Percentiles rank a stretch among this genome's conserved stretches.
Conservation (phyloP, 2,113 vertebrate genomes). For the Melanerpes aurifrons region DNA sequence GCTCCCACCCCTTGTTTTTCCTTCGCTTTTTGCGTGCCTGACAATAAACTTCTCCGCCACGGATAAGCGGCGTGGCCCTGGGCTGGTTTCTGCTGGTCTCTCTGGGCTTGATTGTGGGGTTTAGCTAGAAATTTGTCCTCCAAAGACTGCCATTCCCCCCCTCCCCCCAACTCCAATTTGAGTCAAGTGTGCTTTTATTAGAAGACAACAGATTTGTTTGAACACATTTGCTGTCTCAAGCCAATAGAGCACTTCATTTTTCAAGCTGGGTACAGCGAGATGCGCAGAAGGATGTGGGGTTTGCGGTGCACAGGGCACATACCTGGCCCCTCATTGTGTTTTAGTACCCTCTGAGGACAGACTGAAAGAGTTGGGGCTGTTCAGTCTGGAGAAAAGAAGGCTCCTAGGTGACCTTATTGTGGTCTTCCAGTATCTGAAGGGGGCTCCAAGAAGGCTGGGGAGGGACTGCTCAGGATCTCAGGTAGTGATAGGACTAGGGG, state of each 20-base stretch:
- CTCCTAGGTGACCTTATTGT: too few relatives aligned
- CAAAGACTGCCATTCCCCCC: not conserved
- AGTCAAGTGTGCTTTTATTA: rapidly evolving
- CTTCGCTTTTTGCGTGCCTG: not conserved
- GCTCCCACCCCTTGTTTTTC: rapidly evolving
- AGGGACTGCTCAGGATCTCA: too few relatives aligned
- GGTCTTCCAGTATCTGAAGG: too few relatives aligned
- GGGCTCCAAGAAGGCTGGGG: too few relatives aligned
- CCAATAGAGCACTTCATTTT: not conserved
- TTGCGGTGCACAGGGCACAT: not conserved
- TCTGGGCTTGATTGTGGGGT: not conserved
- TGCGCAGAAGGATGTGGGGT: not conserved
- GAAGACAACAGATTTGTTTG: not conserved
- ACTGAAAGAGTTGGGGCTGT: too few relatives aligned
- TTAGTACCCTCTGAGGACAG: too few relatives aligned
- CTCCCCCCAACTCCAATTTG: rapidly evolving
- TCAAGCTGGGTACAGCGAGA: not conserved
- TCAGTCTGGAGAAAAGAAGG: too few relatives aligned
- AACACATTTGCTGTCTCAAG: rapidly evolving
- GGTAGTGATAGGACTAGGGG: too few relatives aligned
- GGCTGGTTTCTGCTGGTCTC: not conserved
- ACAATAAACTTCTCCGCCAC: not conserved
- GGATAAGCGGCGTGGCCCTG: rapidly evolving
- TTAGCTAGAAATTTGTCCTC: not conserved
- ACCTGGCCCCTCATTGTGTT: rapidly evolving